phyloP scores from a whole-genome alignment of 2,113 vertebrate genomes.

The Pseudolaguvia tuberculata region DNA sequence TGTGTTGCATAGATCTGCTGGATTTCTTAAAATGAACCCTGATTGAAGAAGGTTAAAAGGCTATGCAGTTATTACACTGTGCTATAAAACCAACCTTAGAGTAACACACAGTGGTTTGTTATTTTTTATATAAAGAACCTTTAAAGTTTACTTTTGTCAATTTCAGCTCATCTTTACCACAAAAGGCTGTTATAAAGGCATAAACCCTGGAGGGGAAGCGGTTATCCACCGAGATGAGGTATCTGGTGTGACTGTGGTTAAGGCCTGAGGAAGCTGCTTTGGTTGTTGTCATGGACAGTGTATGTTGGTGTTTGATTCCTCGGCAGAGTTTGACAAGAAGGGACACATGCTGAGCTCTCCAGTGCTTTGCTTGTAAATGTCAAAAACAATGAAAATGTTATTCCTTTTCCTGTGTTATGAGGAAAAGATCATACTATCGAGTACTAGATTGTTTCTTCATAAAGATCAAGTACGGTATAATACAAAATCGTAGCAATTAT shows the following conservation, averaged over 20 bases:
- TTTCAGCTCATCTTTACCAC: conserved; percentile 21
- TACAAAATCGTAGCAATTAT: not conserved
- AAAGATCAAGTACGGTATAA: not conserved
- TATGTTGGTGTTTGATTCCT: conserved; percentile 14
- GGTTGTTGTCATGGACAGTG: conserved; percentile 8
- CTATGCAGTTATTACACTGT: not conserved
- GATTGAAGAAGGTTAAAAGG: conserved; percentile 1
- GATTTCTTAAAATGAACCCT: not conserved
- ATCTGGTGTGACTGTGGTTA: conserved; percentile 22
- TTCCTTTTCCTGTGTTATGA: conserved; percentile 17
- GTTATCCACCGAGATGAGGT: conserved; percentile 21
- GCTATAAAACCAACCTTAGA: conserved; percentile 1
- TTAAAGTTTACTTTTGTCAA: conserved; percentile 32
- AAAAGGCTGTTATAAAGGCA: conserved; percentile 41
- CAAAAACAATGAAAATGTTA: conserved; percentile 33
- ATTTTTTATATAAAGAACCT: not conserved
- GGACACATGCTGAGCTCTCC: conserved; percentile 22
- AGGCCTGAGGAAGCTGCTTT: conserved; percentile 5
- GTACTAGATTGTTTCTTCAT: not conserved
- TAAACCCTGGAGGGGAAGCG: conserved; percentile 16
- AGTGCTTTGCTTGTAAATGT: conserved; percentile 31
- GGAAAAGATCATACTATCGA: not conserved
- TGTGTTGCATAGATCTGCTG: not conserved
- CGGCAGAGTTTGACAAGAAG: conserved; percentile 23
- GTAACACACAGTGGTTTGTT: not conserved